Base-by-base conservation (phyloP, 2,113 vertebrate species). In the Dasypus novemcinctus region DNA sequence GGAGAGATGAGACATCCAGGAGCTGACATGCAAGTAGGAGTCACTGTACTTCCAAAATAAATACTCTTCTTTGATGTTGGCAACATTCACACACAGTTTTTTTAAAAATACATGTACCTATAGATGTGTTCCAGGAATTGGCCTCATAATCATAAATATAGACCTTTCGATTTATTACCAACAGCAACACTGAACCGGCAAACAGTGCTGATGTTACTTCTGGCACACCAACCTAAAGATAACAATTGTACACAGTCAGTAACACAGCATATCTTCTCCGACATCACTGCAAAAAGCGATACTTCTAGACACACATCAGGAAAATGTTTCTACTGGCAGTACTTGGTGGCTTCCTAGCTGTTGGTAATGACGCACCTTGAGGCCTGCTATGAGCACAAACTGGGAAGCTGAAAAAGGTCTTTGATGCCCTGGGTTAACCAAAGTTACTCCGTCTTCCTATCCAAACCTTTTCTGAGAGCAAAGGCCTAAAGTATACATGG, bases 81-180 rank as follows among this genome's bases (percentile, higher is more conserved):
- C 33, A 29, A 49, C 46, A 41, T 2, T n/a, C 75, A 66, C 88
- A 59, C 5, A 21, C 63, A 10, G 33, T 20, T 21, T 57, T 8
- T 18, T 38, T 41, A 41, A n/a, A 81, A 79, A 59, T 10, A 8
- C 0, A 15, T 15, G 0, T 85, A 97, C 97, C 95, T 76, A 0
- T 0, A 20, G 94, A 10, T 1, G 0, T 0, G 0, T 0, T 11
- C 97, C 97, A 97, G 23, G 0, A 0, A 1, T 2, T 1, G 0
- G 2, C 2, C 8, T 27, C 0, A 2, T 90, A 95, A 15, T 93
- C 10, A n/a, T 95, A 97, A 43, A 2, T 0, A 11, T 85, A 97
- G 66, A 96, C 31, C 64, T 82, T 96, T 1, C 2, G 2, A 69
- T 90, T 75, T 52, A 97, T 82, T 29, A 96, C 92, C 0, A 97